A percentile compares a stretch with the other conserved stretches of the same genome.
Conservation (phyloP, 2,888 invertebrate species). For the Drosophila rellima region DNA sequence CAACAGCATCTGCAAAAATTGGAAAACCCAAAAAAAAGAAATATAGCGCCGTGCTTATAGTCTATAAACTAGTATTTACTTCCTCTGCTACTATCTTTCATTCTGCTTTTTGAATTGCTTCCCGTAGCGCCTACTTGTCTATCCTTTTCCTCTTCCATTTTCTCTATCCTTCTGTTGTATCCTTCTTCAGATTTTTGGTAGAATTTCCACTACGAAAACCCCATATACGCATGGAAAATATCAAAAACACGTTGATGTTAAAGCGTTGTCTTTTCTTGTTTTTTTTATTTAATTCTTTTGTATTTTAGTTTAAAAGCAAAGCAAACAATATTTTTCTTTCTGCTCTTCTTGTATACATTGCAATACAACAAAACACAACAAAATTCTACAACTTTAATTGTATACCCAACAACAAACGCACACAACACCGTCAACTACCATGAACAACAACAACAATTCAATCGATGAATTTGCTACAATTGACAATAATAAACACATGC, state of each 20-base stretch:
- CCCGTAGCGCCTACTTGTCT: slow-evolving; percentile 50
- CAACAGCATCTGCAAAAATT: slow-evolving; percentile 64
- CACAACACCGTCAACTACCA: slow-evolving; percentile 29
- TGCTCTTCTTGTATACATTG: slow-evolving; percentile 83
- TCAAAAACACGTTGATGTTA: slow-evolving; percentile 78
- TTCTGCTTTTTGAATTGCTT: slow-evolving; percentile 58
- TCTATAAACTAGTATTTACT: slow-evolving; percentile 22
- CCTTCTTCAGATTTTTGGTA: slow-evolving; percentile 56
- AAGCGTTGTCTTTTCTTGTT: slow-evolving; percentile 79
- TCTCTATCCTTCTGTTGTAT: slow-evolving; percentile 15
- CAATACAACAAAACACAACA: slow-evolving; percentile 64
- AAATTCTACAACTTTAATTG: slow-evolving; percentile 60
- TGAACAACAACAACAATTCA: slow-evolving; percentile 27
- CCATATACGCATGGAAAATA: slow-evolving; percentile 82
- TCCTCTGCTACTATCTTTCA: slow-evolving; percentile 19
- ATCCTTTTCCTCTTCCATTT: slow-evolving; percentile 17
- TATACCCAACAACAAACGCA: slow-evolving; percentile 60
- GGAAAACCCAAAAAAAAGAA: slow-evolving; percentile 12
- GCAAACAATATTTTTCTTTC: slow-evolving; percentile 79
- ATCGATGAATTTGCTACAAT: slow-evolving; percentile 55
- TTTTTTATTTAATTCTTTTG: slow-evolving; percentile 71
- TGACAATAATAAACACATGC: slow-evolving; percentile 43
- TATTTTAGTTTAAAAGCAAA: slow-evolving; percentile 83
- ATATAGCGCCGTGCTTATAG: slow-evolving; percentile 67
- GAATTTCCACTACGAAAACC: slow-evolving; percentile 77